phyloP scores from a whole-genome alignment of 2,888 invertebrate species.

The Polietes domitor region DNA sequence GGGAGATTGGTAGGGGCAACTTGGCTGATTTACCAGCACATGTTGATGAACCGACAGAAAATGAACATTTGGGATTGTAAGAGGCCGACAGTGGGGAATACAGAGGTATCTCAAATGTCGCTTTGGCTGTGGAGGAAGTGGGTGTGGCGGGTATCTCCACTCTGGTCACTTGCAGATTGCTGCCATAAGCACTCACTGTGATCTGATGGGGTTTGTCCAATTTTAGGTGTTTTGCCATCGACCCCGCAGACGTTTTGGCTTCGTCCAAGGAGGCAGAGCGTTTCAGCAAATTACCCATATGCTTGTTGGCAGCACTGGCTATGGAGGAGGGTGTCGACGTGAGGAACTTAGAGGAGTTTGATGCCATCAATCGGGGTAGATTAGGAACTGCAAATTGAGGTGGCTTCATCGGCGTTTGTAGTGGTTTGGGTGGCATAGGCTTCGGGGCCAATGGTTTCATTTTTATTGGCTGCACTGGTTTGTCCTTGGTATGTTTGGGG shows the following conservation, averaged over 20 bases:
- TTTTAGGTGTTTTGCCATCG: slow-evolving; percentile 73
- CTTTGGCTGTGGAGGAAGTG: slow-evolving; percentile 59
- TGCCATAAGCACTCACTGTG: slow-evolving; percentile 60
- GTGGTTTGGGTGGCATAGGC: slow-evolving; percentile 43
- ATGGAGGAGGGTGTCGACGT: slow-evolving; percentile 75
- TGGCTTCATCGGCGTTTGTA: slow-evolving; percentile 49
- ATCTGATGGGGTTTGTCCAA: slow-evolving; percentile 69
- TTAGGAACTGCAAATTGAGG: slow-evolving; percentile 77
- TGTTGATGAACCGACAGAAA: slow-evolving; percentile 53
- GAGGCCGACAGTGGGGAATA: slow-evolving; percentile 72
- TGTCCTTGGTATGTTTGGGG: slow-evolving; percentile 50
- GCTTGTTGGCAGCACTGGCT: slow-evolving; percentile 78
- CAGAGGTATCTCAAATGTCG: slow-evolving; percentile 70
- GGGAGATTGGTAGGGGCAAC: slow-evolving; percentile 74
- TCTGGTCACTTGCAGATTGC: slow-evolving; percentile 58
- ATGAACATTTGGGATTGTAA: slow-evolving; percentile 70
- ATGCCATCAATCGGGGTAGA: slow-evolving; percentile 70
- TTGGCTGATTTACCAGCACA: slow-evolving; percentile 47
- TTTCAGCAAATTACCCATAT: slow-evolving; percentile 72
- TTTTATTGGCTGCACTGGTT: slow-evolving; percentile 14
- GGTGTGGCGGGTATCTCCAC: slow-evolving; percentile 62
- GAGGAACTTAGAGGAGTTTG: slow-evolving; percentile 70
- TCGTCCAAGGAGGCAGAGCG: slow-evolving; percentile 78
- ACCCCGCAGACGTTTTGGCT: slow-evolving; percentile 65
- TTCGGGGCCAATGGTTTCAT: slow-evolving; percentile 63